phyloP scores from a whole-genome alignment of 2,797 vertebrate genomes.

The Esox masquinongy region DNA sequence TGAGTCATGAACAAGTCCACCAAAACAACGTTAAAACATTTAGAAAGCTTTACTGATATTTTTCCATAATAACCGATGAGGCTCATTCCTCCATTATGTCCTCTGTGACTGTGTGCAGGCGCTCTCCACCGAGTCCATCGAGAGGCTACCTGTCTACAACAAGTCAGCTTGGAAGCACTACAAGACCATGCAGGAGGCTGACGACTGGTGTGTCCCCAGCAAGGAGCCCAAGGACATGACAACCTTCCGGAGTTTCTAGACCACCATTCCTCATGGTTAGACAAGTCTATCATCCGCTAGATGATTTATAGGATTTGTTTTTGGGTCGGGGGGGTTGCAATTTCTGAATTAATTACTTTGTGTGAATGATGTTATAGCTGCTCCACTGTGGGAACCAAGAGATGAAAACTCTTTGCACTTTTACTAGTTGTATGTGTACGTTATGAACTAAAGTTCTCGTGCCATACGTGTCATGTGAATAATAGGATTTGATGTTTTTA shows the following conservation, averaged over 20 bases:
- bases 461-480: conserved; percentile 29
- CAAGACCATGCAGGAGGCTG: conserved; percentile 90
- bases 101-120: conserved; percentile 73
- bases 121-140: conserved; percentile 93
- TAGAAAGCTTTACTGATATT: not conserved
- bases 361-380: conserved; percentile 4
- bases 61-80: not conserved
- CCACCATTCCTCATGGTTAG: not conserved
- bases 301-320: not conserved
- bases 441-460: conserved; percentile 20
- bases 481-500: conserved; percentile 2
- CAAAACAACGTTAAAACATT: not conserved
- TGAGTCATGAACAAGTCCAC: conserved; percentile 53
- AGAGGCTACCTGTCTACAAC: conserved; percentile 96
- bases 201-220: conserved; percentile 97
- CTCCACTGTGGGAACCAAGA: not conserved
- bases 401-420: conserved; percentile 9
- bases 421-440: conserved; percentile 22
- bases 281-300: not conserved
- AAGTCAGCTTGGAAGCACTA: conserved; percentile 98
- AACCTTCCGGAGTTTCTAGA: conserved; percentile 89
- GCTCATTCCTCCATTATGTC: not conserved
- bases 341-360: conserved; percentile 1
- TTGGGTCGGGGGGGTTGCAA: not conserved
- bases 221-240: conserved; percentile 98